phyloP scores from a whole-genome alignment of 2,797 vertebrate genomes.

The Myotis planiceps region DNA sequence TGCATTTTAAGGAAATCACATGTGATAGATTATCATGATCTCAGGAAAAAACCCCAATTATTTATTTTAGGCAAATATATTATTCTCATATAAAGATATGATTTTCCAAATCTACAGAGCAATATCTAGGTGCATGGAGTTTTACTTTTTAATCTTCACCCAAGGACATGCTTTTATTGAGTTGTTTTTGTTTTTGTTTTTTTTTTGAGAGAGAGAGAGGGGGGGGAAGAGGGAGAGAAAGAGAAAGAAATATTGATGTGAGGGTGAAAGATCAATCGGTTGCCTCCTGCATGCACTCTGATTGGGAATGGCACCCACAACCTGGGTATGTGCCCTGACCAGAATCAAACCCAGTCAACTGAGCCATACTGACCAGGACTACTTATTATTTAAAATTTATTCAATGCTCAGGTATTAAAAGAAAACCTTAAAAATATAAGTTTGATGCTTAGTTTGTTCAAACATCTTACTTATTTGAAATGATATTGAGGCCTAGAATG shows the following conservation, averaged over 20 bases:
- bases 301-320: no score
- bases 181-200: no score
- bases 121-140: background rate
- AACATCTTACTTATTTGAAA: background rate
- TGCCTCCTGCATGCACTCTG: no score
- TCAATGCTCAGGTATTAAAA: background rate
- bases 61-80: constrained; percentile 4
- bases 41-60: background rate
- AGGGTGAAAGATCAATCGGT: no score
- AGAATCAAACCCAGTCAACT: no score
- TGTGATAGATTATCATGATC: background rate
- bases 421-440: background rate
- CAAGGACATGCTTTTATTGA: no score
- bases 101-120: background rate
- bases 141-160: background rate
- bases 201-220: no score
- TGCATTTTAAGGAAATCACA: background rate
- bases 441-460: background rate
- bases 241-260: no score
- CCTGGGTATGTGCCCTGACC: no score
- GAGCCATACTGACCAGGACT: no score
- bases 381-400: background rate
- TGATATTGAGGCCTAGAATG: background rate
- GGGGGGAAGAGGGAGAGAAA: no score
- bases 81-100: background rate